Conservation (phyloP, 2,797 vertebrate species). For the Acanthis flammea region DNA sequence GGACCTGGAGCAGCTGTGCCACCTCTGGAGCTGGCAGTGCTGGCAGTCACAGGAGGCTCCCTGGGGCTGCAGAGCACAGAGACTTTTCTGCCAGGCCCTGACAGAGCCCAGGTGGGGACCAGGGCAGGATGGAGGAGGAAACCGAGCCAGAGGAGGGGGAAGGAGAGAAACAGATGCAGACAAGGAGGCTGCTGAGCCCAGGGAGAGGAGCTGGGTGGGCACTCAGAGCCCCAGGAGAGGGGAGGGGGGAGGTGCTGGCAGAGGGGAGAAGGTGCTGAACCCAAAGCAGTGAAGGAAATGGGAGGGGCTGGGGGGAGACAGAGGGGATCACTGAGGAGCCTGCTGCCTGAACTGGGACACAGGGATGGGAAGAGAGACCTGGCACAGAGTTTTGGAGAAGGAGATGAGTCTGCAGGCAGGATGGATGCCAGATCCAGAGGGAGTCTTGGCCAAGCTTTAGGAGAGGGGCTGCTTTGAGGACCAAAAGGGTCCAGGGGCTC, state of each 20-base stretch:
- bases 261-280: not conserved
- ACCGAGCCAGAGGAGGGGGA: not conserved
- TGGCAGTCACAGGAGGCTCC: not conserved
- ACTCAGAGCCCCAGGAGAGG: not conserved
- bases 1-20: not conserved
- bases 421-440: not conserved
- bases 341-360: not conserved
- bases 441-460: not conserved
- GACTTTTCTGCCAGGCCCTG: not conserved
- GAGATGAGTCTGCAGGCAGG: rapidly evolving
- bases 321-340: not conserved
- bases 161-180: not conserved
- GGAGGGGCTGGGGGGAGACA: not conserved
- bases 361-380: not conserved
- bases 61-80: not conserved
- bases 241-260: not conserved
- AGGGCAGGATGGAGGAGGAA: not conserved
- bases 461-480: not conserved
- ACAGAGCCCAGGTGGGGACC: not conserved
- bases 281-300: not conserved
- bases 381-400: not conserved
- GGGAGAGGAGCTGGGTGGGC: not conserved
- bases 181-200: not conserved
- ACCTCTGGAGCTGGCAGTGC: not conserved
- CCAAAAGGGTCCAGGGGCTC: rapidly evolving